phyloP scores from a whole-genome alignment of 30 jellyfish, hydroid and myxozoan species.

The Chironex yamaguchii region DNA sequence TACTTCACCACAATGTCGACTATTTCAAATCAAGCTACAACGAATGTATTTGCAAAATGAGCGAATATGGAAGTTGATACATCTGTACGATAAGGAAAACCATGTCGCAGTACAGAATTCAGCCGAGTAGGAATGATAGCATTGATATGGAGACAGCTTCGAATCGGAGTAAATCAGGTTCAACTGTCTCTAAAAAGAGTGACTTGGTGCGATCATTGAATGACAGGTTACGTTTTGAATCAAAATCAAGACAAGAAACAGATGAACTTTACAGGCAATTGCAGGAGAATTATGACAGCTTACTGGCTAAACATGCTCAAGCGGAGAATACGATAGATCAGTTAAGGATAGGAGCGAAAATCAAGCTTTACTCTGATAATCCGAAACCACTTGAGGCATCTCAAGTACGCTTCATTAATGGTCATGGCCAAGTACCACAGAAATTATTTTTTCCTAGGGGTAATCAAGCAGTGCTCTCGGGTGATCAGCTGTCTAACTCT shows the following conservation, averaged over 20 bases:
- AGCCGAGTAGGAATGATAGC: not conserved
- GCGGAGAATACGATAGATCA: conserved; percentile 95
- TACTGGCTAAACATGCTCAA: conserved; percentile 92
- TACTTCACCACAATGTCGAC: not conserved
- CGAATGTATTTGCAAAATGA: too few species aligned
- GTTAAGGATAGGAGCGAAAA: conserved; percentile 81
- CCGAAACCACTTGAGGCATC: conserved; percentile 67
- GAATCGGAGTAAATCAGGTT: conserved; percentile 60
- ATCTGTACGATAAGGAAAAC: not conserved
- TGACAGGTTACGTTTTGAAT: conserved; percentile 56
- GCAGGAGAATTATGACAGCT: conserved; percentile 78
- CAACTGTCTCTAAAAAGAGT: conserved; percentile 56
- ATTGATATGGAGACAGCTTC: conserved; percentile 22
- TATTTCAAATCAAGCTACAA: too few species aligned
- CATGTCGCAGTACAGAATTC: not conserved
- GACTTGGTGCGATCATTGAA: conserved; percentile 57
- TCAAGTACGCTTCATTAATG: conserved; percentile 30
- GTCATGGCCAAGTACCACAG: conserved; percentile 33
- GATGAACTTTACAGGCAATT: conserved; percentile 74
- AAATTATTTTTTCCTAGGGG: conserved; percentile 41
- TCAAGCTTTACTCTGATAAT: conserved; percentile 71
- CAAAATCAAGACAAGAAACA: conserved; percentile 76
- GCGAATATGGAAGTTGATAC: not conserved
- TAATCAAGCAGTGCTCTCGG: conserved; percentile 34
- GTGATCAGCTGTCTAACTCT: not conserved